Conservation (phyloP, 2,888 invertebrate species). For the Nomada fucata region DNA sequence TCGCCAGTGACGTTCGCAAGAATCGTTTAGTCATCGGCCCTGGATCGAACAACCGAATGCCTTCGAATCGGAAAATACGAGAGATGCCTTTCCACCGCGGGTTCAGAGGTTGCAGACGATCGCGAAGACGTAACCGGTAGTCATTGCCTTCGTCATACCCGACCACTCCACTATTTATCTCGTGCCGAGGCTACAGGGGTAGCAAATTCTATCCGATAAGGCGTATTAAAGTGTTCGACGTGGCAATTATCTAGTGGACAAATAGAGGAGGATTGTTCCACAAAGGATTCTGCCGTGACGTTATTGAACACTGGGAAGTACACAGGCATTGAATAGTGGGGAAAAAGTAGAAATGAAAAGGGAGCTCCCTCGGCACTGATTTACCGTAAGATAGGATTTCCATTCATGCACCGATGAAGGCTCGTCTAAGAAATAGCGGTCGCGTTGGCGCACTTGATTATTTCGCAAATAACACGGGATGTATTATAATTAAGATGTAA, state of each 20-base stretch:
- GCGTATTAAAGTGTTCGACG: constrained; percentile 43
- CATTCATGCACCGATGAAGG: not conserved
- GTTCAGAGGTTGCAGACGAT: constrained; percentile 59
- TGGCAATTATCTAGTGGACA: constrained; percentile 7
- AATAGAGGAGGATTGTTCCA: constrained; percentile 10
- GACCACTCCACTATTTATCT: constrained; percentile 54
- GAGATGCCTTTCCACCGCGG: constrained; percentile 61
- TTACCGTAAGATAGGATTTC: constrained; percentile 3
- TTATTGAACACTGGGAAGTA: constrained; percentile 18
- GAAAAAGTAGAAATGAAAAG: not conserved
- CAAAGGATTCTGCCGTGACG: constrained; percentile 33
- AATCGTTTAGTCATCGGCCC: constrained; percentile 63
- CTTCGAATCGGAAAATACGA: constrained; percentile 60
- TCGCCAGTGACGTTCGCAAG: constrained; percentile 38
- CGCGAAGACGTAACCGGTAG: constrained; percentile 66
- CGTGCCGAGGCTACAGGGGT: constrained; percentile 20
- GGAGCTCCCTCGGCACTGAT: constrained; percentile 2
- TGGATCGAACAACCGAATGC: constrained; percentile 47
- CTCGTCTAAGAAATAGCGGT: not conserved
- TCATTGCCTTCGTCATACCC: constrained; percentile 65
- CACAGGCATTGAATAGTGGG: constrained; percentile 5
- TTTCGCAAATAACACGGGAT: too few relatives aligned
- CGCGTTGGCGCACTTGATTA: too few relatives aligned
- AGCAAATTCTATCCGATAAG: constrained; percentile 42
- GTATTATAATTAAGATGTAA: too few relatives aligned